These are phyloP conservation scores for Synergus japonicus DNA, from an alignment of 2,888 invertebrate species.

Conservation along the genomic window DNA sequence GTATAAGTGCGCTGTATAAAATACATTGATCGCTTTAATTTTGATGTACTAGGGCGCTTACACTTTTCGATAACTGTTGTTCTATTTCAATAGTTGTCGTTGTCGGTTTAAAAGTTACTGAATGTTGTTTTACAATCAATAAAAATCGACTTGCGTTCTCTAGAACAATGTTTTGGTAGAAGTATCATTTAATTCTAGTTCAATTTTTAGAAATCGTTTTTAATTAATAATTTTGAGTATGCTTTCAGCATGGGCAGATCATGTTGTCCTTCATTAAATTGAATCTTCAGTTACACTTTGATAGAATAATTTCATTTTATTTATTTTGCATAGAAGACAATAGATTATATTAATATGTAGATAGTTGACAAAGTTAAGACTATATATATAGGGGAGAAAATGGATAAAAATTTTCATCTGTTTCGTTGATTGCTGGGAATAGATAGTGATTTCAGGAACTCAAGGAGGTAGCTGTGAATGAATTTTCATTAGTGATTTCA, in stretches of 20 bases:
- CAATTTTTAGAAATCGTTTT: neutral
- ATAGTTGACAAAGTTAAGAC: constrained; percentile 4
- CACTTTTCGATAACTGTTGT: constrained; percentile 49
- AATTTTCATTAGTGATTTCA: neutral
- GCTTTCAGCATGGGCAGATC: constrained; percentile 27
- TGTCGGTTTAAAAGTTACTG: neutral
- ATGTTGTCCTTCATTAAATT: neutral
- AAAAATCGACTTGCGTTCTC: neutral
- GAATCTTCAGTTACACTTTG: neutral
- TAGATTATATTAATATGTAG: neutral
- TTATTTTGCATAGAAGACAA: neutral
- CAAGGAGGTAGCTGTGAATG: neutral
- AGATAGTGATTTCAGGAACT: neutral
- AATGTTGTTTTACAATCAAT: neutral
- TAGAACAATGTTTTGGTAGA: neutral
- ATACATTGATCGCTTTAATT: constrained; percentile 51
- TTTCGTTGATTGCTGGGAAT: neutral
- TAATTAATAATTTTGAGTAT: neutral
- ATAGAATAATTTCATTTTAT: neutral
- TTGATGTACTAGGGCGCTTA: constrained; percentile 60
- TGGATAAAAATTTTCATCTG: neutral
- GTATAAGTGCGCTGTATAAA: constrained; percentile 53
- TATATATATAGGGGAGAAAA: neutral
- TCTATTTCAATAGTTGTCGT: neutral
- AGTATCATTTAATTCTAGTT: neutral